Evolutionary conservation across 2,113 vertebrate species (phyloP).

Genomic region (Oplegnathus fasciatus): DNA sequence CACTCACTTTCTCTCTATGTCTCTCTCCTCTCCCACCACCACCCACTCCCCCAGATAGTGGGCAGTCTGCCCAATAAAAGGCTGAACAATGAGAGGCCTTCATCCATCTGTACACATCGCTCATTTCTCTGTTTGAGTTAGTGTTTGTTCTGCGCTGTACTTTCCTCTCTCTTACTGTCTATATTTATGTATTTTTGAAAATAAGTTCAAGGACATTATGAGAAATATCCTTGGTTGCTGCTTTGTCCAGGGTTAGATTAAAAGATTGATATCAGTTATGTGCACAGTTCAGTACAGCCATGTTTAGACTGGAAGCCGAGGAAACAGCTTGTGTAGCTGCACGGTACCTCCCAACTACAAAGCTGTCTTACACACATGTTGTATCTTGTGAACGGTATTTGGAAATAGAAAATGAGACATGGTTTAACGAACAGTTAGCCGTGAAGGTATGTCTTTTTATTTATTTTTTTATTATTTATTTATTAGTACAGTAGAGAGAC

Average conservation of each 20-base stretch:
- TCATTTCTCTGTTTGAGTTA: background rate
- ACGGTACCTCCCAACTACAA: background rate
- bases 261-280: background rate
- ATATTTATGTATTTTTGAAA: background rate
- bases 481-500: background rate
- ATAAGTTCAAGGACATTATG: background rate
- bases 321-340: background rate
- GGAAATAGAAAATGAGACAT: background rate
- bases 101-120: background rate
- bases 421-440: background rate
- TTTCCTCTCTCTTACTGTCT: too few species aligned
- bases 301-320: background rate
- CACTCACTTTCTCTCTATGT: background rate
- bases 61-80: background rate
- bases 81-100: constrained; percentile 2
- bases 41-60: background rate
- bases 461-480: too few species aligned
- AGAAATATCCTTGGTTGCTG: background rate
- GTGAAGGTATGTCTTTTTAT: too few species aligned
- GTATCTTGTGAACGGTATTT: too few species aligned
- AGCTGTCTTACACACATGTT: background rate
- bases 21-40: constrained; percentile 1
- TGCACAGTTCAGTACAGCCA: background rate
- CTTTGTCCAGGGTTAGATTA: background rate
- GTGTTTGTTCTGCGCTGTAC: background rate